phyloP scores from a whole-genome alignment of 2,113 vertebrate species.

The Rana temporaria region DNA sequence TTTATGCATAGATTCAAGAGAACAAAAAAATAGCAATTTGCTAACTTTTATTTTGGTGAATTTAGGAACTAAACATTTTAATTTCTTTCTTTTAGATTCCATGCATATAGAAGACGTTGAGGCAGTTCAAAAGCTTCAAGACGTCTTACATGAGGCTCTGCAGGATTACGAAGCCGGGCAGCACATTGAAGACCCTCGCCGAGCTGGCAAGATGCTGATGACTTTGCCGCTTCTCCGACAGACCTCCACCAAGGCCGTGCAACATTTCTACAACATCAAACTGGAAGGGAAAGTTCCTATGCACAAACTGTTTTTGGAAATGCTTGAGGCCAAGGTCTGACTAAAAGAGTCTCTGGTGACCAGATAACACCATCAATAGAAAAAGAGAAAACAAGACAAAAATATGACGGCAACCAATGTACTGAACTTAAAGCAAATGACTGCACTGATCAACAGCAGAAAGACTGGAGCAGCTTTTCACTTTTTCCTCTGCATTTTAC shows the following conservation, averaged over 20 bases:
- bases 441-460: constrained; percentile 84
- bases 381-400: constrained; percentile 70
- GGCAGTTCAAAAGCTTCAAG: constrained; percentile 97
- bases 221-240: constrained; percentile 95
- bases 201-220: constrained; percentile 97
- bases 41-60: neutral
- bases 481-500: constrained; percentile 72
- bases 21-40: too few relatives aligned
- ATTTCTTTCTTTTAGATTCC: constrained; percentile 81
- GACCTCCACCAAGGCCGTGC: constrained; percentile 98
- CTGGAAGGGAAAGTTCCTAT: constrained; percentile 99
- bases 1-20: too few relatives aligned
- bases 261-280: constrained; percentile 99
- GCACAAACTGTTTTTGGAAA: constrained; percentile 99
- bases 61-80: neutral
- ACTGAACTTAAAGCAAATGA: constrained; percentile 78
- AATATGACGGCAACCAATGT: constrained; percentile 78
- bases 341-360: constrained; percentile 72
- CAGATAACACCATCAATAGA: constrained; percentile 71
- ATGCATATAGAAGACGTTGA: constrained; percentile 99
- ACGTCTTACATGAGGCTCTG: constrained; percentile 96
- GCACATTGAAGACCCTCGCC: constrained; percentile 93
- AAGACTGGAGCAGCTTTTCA: constrained; percentile 82
- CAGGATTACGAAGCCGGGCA: constrained; percentile 96
- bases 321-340: constrained; percentile 99